phyloP scores from a whole-genome alignment of 2,797 vertebrate species.

The Xenentodon cancila region DNA sequence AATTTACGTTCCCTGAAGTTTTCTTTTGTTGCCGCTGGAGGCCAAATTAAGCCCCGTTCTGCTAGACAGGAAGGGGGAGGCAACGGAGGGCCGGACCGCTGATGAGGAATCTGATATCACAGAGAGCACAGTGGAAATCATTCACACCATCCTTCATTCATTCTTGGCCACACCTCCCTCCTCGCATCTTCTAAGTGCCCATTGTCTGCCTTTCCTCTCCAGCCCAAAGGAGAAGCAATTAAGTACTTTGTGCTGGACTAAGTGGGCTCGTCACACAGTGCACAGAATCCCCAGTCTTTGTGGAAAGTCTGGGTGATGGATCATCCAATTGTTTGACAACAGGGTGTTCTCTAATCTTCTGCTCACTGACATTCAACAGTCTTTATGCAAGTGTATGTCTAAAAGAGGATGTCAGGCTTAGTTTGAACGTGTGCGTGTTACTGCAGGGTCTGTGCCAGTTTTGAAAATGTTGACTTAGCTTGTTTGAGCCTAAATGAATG shows the following conservation, averaged over 20 bases:
- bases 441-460: constrained; percentile 4
- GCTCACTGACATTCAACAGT: constrained; percentile 8
- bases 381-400: constrained; percentile 8
- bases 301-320: constrained; percentile 37
- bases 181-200: constrained; percentile 48
- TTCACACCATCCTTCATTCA: constrained; percentile 55
- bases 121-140: constrained; percentile 49
- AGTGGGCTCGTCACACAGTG: constrained; percentile 33
- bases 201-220: constrained; percentile 45
- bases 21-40: constrained; percentile 64
- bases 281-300: constrained; percentile 20
- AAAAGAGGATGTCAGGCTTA: constrained; percentile 8
- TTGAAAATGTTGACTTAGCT: constrained; percentile 47
- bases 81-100: constrained; percentile 19
- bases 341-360: constrained; percentile 32
- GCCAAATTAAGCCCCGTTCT: constrained; percentile 52
- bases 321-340: constrained; percentile 42
- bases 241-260: constrained; percentile 53
- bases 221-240: constrained; percentile 44
- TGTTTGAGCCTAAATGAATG: constrained; percentile 24
- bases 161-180: constrained; percentile 32
- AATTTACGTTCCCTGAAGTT: constrained; percentile 62
- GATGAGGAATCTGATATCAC: constrained; percentile 59
- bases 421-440: constrained; percentile 12
- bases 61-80: constrained; percentile 44